Evolutionary conservation across 2,888 invertebrate genomes (phyloP), one percentile per base, ranked within the genome.

Genomic region (Cinara cedri): DNA sequence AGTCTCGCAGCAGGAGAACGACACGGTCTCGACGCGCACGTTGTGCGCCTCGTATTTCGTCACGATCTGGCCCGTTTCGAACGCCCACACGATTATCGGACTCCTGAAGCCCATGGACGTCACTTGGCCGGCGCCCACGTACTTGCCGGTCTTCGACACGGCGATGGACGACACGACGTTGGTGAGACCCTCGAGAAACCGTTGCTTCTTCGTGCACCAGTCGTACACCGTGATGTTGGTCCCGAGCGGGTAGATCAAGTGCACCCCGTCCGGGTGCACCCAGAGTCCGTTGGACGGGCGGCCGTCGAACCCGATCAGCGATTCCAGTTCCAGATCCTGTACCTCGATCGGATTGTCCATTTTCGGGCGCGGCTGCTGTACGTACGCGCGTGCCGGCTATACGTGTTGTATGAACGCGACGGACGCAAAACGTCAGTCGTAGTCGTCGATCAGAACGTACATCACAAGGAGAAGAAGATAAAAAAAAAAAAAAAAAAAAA

Each of bases 51-150:
- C 92, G 86, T 96, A 92, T 71, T 90, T 90, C 0, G 90, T 89
- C 46, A 92, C 84, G 81, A 90, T 87, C 46, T 86, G 86, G 82
- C 88, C 89, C 70, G 88, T 89, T 14, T 90, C 88, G 85, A 92
- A 96, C 84, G 95, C 91, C 97, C 97, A 97, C 19, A 97, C 86
- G 82, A 95, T 94, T 0, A 94, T 92, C 81, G 90, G 89, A 0
- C 96, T 88, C 88, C 88, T 83, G 11, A 83, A 81, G 3, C 97
- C 97, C 86, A 94, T 93, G 84, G 95, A 93, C 84, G 94, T 96
- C 57, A 92, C 90, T 86, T 97, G 96, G 0, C 97, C 97, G 0
- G 96, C 95, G 4, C 94, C 97, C 55, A 97, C 87, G 84, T 90
- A 93, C 26, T 90, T 91, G 26, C 97, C 94, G 83, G 90, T 84